A percentile compares a stretch with the other conserved stretches of the same genome.
Conservation (phyloP, 1,140 invertebrate genomes). For the Drosophila nannoptera region DNA sequence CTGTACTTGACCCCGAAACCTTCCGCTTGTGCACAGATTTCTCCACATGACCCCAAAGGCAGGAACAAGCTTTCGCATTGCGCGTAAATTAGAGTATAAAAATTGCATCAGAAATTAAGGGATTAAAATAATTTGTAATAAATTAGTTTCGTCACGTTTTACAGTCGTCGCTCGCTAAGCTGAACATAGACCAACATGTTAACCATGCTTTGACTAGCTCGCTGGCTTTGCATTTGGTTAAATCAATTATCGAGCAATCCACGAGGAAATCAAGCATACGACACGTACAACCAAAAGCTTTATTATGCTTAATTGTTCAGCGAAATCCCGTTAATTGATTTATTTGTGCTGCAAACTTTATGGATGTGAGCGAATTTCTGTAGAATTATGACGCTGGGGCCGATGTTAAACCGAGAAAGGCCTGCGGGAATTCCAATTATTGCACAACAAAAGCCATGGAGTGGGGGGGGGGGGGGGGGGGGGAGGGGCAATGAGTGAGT, state of each 20-base stretch:
- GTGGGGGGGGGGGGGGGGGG: neutral
- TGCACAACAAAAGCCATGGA: neutral
- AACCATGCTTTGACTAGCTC: neutral
- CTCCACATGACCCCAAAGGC: too few species aligned
- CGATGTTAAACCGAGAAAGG: neutral
- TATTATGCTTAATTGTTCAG: constrained; percentile 2
- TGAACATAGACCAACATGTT: too few species aligned
- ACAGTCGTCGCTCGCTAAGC: too few species aligned
- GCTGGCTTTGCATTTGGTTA: neutral
- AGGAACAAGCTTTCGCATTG: constrained; percentile 27
- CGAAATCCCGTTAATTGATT: constrained; percentile 33
- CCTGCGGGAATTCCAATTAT: neutral
- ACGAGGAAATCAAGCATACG: constrained; percentile 6
- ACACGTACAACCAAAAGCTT: constrained; percentile 7
- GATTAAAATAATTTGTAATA: too few species aligned
- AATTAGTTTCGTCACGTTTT: too few species aligned
- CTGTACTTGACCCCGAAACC: constrained; percentile 57
- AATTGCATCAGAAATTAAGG: too few species aligned
- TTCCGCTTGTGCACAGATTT: too few species aligned
- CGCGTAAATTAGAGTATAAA: constrained; percentile 25
- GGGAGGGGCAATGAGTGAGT: neutral
- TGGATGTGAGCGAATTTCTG: neutral
- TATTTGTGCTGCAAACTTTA: constrained; percentile 26
- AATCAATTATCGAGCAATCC: neutral
- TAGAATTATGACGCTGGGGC: constrained; percentile 7